These are phyloP conservation scores for Neoarius graeffei DNA, from an alignment of 2,113 vertebrate genomes.

Conservation along the genomic window DNA sequence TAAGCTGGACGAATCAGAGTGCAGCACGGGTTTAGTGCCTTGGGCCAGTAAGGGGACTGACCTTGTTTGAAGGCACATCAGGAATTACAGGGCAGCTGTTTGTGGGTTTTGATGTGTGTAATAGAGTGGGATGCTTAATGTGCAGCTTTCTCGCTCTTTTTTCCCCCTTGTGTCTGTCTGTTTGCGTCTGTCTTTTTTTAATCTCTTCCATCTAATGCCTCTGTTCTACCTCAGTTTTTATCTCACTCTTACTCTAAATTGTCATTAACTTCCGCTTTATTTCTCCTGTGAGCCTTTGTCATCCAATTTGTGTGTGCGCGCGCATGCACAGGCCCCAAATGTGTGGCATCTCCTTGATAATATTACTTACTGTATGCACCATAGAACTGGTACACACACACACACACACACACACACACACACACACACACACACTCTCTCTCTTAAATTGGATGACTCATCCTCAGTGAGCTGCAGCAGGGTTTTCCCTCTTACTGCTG, in stretches of 20 bases:
- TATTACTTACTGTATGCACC: constrained; percentile 31
- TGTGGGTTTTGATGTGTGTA: constrained; percentile 6
- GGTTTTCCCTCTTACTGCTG: constrained; percentile 42
- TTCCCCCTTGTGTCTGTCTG: neutral
- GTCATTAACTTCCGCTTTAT: neutral
- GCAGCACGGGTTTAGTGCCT: neutral
- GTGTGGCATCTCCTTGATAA: neutral
- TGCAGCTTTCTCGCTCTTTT: neutral
- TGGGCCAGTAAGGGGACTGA: neutral
- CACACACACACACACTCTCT: constrained; percentile 35
- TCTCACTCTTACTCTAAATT: neutral
- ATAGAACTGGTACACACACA: constrained; percentile 21
- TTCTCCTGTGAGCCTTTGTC: neutral
- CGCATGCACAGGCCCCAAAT: neutral
- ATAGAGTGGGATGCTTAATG: neutral
- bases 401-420: constrained; percentile 24
- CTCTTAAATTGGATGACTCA: constrained; percentile 44
- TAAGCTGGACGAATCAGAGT: constrained; percentile 9
- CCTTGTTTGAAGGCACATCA: constrained; percentile 3
- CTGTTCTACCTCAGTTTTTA: neutral
- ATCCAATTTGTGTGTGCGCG: neutral
- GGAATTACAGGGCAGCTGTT: neutral
- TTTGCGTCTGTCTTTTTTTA: neutral
- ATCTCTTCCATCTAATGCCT: neutral
- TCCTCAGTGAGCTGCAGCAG: constrained; percentile 32